Percentiles rank a stretch among this genome's conserved stretches.
Evolutionary conservation across 2,113 vertebrate genomes (phyloP).

Genomic region (Macrotis lagotis): DNA sequence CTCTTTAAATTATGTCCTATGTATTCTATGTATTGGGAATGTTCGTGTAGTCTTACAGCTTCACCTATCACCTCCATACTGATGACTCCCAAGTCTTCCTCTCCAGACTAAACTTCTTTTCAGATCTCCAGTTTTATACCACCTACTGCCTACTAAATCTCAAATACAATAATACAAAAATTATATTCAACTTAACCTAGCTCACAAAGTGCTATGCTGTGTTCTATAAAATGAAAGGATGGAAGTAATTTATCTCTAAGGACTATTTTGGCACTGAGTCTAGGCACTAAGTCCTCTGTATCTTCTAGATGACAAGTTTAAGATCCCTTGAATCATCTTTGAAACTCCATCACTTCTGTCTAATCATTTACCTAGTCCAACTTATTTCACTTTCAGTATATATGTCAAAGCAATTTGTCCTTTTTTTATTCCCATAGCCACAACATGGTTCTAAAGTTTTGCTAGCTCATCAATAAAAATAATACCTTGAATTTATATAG

Average conservation of each 20-base stretch:
- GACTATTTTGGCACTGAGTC: background rate
- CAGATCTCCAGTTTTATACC: background rate
- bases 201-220: background rate
- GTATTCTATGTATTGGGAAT: background rate
- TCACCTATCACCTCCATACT: background rate
- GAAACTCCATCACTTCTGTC: background rate
- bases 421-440: background rate
- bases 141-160: background rate
- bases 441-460: background rate
- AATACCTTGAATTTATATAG: background rate
- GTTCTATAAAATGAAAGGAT: background rate
- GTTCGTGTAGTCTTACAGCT: background rate
- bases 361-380: background rate
- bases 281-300: background rate
- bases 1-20: background rate
- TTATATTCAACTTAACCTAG: background rate
- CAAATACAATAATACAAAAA: background rate
- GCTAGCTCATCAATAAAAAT: background rate
- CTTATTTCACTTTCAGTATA: background rate
- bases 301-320: background rate
- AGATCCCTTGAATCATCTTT: background rate
- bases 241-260: background rate
- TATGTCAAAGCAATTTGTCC: background rate
- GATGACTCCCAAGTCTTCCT: background rate
- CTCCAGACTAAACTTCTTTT: background rate